These are phyloP conservation scores for Dendropsophus ebraccatus DNA, from an alignment of 2,113 vertebrate species.

Conservation along the genomic window DNA sequence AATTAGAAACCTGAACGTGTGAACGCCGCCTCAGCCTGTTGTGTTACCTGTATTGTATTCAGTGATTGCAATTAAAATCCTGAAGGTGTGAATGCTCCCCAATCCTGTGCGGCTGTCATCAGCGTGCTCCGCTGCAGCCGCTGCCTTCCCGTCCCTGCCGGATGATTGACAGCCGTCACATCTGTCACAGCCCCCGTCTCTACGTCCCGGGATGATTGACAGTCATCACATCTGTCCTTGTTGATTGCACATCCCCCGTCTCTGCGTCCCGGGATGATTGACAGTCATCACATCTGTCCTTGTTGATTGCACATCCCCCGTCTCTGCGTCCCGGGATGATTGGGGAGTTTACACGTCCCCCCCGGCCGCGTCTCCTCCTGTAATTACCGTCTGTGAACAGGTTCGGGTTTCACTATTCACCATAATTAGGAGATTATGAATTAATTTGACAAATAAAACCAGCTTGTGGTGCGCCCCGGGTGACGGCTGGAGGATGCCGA, in stretches of 20 bases:
- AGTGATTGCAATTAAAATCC: too few species aligned
- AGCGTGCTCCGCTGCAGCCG: too few species aligned
- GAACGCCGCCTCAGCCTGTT: background rate
- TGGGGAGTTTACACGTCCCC: conserved; percentile 32
- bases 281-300: conserved; percentile 46
- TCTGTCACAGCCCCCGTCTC: too few species aligned
- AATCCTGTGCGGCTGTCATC: background rate
- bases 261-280: conserved; percentile 28
- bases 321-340: conserved; percentile 9
- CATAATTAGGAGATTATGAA: conserved; percentile 55
- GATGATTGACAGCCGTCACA: too few species aligned
- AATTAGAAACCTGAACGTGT: too few species aligned
- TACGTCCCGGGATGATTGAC: too few species aligned
- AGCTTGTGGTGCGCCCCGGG: conserved; percentile 51
- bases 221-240: too few species aligned
- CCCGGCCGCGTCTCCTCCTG: conserved; percentile 34
- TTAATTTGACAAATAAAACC: conserved; percentile 60
- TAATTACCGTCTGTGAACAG: conserved; percentile 53
- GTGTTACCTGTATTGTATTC: too few species aligned
- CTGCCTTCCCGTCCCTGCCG: too few species aligned
- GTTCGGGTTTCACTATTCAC: conserved; percentile 44
- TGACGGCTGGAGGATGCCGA: conserved; percentile 37
- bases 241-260: too few species aligned
- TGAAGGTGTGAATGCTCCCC: background rate
- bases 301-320: background rate